Conservation (phyloP, 2,888 invertebrate species). For the Ochropleura leucogaster region DNA sequence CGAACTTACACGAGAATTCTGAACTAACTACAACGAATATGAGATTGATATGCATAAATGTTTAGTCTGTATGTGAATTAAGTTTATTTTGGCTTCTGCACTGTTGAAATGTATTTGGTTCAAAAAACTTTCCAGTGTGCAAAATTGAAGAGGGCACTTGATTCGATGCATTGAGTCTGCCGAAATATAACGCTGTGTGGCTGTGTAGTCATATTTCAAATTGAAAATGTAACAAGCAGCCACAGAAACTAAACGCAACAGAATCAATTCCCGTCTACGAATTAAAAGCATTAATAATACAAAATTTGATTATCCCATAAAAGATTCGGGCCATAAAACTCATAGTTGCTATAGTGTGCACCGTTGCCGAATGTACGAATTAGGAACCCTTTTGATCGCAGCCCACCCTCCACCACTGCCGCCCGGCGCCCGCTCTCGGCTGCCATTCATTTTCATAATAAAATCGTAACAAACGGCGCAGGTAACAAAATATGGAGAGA, state of each 20-base stretch:
- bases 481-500: conserved; percentile 90
- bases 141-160: conserved; percentile 29
- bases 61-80: conserved; percentile 56
- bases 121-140: conserved; percentile 19
- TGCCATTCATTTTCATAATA: conserved; percentile 91
- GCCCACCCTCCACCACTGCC: conserved; percentile 68
- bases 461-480: conserved; percentile 90
- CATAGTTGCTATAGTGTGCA: conserved; percentile 87
- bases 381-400: conserved; percentile 89
- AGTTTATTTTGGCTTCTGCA: conserved; percentile 29
- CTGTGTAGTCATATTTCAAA: conserved; percentile 32
- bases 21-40: conserved; percentile 56
- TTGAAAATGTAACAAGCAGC: conserved; percentile 38
- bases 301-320: conserved; percentile 91
- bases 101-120: conserved; percentile 10
- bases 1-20: conserved; percentile 47
- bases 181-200: conserved; percentile 37
- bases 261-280: conserved; percentile 85
- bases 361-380: conserved; percentile 87
- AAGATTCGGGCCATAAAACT: conserved; percentile 90
- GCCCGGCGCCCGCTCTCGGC: conserved; percentile 72
- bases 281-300: conserved; percentile 89
- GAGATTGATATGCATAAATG: conserved; percentile 60
- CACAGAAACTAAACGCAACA: conserved; percentile 59
- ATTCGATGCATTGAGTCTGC: conserved; percentile 30